These are phyloP conservation scores for Dynastes maya DNA, from an alignment of 2,888 invertebrate genomes.

Conservation along the genomic window DNA sequence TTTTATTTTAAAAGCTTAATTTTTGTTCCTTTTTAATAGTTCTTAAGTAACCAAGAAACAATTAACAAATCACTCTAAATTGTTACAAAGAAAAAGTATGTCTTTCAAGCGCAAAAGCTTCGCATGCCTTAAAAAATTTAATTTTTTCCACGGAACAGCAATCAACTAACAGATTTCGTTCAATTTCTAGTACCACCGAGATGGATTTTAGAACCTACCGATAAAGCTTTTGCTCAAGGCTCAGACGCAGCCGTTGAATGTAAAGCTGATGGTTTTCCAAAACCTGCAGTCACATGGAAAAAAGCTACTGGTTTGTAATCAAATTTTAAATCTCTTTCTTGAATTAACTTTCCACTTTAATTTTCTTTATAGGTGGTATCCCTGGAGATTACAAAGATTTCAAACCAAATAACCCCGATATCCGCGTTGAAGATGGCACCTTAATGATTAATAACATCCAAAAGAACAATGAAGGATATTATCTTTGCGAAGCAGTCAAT, in stretches of 20 bases:
- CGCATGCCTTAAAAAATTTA: slow-evolving; percentile 31
- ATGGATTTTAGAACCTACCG: slow-evolving; percentile 96
- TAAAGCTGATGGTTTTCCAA: slow-evolving; percentile 96
- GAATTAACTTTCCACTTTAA: neutral
- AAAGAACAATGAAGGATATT: slow-evolving; percentile 95
- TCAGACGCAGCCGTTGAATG: slow-evolving; percentile 95
- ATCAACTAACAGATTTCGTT: slow-evolving; percentile 22
- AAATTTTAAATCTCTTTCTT: slow-evolving; percentile 4
- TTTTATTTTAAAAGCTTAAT: too few relatives aligned
- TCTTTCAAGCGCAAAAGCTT: slow-evolving; percentile 34
- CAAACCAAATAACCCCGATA: slow-evolving; percentile 91
- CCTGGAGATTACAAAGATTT: slow-evolving; percentile 95
- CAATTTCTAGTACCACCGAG: slow-evolving; percentile 90
- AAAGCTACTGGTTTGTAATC: slow-evolving; percentile 83
- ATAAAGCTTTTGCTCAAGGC: slow-evolving; percentile 95
- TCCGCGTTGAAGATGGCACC: slow-evolving; percentile 95
- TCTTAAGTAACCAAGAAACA: too few relatives aligned
- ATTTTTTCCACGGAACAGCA: neutral
- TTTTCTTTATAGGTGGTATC: slow-evolving; percentile 79
- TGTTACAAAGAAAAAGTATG: slow-evolving; percentile 9
- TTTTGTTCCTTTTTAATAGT: too few relatives aligned
- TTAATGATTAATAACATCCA: slow-evolving; percentile 91
- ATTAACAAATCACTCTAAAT: too few relatives aligned
- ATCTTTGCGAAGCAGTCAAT: slow-evolving; percentile 96
- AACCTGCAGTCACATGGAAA: slow-evolving; percentile 95